These are phyloP conservation scores for Cheiracanthium punctorium DNA, from an alignment of 2,888 invertebrate genomes.

Conservation along the genomic window DNA sequence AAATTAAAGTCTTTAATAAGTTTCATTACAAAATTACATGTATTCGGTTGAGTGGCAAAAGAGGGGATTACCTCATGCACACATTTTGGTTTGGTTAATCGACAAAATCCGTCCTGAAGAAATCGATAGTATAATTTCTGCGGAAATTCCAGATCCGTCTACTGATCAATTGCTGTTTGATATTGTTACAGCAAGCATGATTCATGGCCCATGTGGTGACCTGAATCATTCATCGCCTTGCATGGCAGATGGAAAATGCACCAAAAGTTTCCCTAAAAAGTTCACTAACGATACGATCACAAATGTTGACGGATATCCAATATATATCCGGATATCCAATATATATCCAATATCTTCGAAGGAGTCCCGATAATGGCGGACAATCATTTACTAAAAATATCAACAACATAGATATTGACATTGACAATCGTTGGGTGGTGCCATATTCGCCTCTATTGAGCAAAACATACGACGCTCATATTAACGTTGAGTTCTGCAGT, in stretches of 20 bases:
- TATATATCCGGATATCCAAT: too few relatives aligned
- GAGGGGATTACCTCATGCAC: slow-evolving; percentile 74
- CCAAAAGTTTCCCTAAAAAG: slow-evolving; percentile 23
- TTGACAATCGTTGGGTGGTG: slow-evolving; percentile 10
- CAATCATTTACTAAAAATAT: too few relatives aligned
- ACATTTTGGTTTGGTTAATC: slow-evolving; percentile 67
- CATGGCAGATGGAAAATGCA: slow-evolving; percentile 40
- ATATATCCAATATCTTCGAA: too few relatives aligned
- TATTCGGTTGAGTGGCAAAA: too few relatives aligned
- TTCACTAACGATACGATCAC: slow-evolving; percentile 24
- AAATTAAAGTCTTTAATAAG: too few relatives aligned
- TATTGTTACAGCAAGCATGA: too few relatives aligned
- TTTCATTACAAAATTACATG: too few relatives aligned
- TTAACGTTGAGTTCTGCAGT: slow-evolving; percentile 15
- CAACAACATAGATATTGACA: neutral
- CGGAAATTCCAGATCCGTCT: slow-evolving; percentile 72
- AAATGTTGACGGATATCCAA: too few relatives aligned
- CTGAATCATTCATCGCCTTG: slow-evolving; percentile 29
- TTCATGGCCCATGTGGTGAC: neutral
- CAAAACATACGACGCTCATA: slow-evolving; percentile 11
- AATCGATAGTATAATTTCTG: slow-evolving; percentile 68
- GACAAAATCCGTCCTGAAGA: slow-evolving; percentile 68
- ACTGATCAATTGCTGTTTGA: too few relatives aligned
- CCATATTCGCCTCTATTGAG: neutral
- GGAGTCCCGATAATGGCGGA: too few relatives aligned